Conservation (phyloP, 1,140 invertebrate genomes). For the Ladona fulva region DNA sequence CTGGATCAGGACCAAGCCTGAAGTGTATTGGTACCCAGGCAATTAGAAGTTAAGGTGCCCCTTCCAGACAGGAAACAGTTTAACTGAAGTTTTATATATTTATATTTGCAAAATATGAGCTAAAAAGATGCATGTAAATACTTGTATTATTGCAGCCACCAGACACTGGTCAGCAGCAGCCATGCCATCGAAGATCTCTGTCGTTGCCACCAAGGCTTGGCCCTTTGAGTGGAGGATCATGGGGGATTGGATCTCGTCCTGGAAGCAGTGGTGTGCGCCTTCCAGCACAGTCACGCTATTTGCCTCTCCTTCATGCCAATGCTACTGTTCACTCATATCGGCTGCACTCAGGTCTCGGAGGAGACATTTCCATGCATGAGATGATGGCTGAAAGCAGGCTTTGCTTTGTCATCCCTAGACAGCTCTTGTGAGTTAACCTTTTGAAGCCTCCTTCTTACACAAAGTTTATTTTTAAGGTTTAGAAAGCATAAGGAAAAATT, state of each 20-base stretch:
- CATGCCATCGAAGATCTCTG: constrained; percentile 67
- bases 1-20: no score
- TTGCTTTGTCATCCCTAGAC: constrained; percentile 76
- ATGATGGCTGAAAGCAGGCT: constrained; percentile 85
- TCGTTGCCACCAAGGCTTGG: constrained; percentile 73
- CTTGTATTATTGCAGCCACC: constrained; percentile 63
- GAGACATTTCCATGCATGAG: constrained; percentile 87
- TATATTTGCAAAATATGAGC: no score
- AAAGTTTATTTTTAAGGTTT: no score
- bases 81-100: no score
- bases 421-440: constrained; percentile 85
- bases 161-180: constrained; percentile 65
- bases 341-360: constrained; percentile 81
- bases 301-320: background rate
- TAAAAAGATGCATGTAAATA: no score
- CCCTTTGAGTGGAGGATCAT: constrained; percentile 46
- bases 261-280: background rate
- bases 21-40: no score
- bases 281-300: background rate
- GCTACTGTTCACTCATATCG: constrained; percentile 67
- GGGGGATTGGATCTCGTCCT: background rate
- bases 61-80: no score
- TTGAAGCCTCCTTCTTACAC: no score
- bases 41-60: no score
- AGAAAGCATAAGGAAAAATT: no score